These are phyloP conservation scores for Eumaeus atala DNA, from an alignment of 1,140 invertebrate genomes.

Conservation along the genomic window DNA sequence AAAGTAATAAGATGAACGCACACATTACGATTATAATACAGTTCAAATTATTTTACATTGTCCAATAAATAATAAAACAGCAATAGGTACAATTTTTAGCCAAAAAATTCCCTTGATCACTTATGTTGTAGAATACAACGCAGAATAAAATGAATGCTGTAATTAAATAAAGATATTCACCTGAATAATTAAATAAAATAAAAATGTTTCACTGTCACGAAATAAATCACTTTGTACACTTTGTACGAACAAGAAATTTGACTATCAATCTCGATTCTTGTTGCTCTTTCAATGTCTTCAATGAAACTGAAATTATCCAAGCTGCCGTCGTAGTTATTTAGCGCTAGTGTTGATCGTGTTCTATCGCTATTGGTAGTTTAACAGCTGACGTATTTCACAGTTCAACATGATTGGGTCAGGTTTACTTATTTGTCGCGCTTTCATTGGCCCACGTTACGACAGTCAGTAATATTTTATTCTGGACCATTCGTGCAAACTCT, in stretches of 20 bases:
- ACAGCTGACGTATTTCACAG: conserved; percentile 41
- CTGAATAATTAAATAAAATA: conserved; percentile 14
- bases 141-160: not conserved
- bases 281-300: conserved; percentile 46
- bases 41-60: too few relatives aligned
- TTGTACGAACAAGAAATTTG: conserved; percentile 21
- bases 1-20: too few relatives aligned
- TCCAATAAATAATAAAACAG: too few relatives aligned
- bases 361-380: conserved; percentile 46
- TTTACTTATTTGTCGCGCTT: conserved; percentile 48
- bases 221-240: conserved; percentile 41
- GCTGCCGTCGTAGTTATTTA: conserved; percentile 65
- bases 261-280: conserved; percentile 22
- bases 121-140: too few relatives aligned
- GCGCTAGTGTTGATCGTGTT: conserved; percentile 67
- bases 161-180: conserved; percentile 13
- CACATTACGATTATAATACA: too few relatives aligned
- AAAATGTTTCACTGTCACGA: conserved; percentile 25
- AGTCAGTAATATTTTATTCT: conserved; percentile 30
- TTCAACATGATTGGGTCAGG: conserved; percentile 43
- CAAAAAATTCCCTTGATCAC: too few relatives aligned
- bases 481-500: conserved; percentile 21
- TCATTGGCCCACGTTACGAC: conserved; percentile 67
- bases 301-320: conserved; percentile 60
- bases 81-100: too few relatives aligned